Percentiles rank a stretch among this genome's conserved stretches.
phyloP scores from a whole-genome alignment of 2,113 vertebrate species.

The Ardeotis arabs region DNA sequence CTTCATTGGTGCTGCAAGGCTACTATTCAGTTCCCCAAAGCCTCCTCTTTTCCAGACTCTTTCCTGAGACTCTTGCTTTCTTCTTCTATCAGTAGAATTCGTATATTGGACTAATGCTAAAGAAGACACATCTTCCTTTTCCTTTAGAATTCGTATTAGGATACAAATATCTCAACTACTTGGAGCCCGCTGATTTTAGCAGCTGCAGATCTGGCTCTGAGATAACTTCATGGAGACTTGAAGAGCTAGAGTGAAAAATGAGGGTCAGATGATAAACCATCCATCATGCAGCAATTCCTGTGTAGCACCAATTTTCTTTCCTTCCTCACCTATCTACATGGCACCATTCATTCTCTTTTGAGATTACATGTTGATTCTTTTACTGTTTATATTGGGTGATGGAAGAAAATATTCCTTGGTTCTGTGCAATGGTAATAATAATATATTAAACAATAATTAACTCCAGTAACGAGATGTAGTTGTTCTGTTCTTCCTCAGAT shows the following conservation, averaged over 20 bases:
- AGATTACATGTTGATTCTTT: background rate
- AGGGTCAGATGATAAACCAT: background rate
- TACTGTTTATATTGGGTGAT: background rate
- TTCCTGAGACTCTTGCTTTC: background rate
- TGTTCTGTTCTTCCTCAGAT: background rate
- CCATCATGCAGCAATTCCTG: background rate
- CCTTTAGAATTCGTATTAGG: background rate
- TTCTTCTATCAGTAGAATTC: background rate
- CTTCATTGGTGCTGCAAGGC: background rate
- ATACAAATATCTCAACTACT: background rate
- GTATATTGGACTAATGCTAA: background rate
- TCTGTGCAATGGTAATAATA: background rate
- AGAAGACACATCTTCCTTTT: background rate
- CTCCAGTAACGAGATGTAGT: background rate
- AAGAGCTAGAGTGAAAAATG: background rate
- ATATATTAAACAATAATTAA: background rate
- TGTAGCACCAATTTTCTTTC: background rate
- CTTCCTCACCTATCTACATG: background rate
- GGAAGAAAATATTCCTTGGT: background rate
- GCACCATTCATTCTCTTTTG: background rate
- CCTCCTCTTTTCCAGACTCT: background rate
- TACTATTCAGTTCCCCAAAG: background rate
- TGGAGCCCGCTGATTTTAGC: background rate
- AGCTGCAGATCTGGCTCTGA: background rate
- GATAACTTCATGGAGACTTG: background rate